These are phyloP conservation scores for Battus philenor DNA, from an alignment of 1,140 invertebrate genomes.

Conservation along the genomic window DNA sequence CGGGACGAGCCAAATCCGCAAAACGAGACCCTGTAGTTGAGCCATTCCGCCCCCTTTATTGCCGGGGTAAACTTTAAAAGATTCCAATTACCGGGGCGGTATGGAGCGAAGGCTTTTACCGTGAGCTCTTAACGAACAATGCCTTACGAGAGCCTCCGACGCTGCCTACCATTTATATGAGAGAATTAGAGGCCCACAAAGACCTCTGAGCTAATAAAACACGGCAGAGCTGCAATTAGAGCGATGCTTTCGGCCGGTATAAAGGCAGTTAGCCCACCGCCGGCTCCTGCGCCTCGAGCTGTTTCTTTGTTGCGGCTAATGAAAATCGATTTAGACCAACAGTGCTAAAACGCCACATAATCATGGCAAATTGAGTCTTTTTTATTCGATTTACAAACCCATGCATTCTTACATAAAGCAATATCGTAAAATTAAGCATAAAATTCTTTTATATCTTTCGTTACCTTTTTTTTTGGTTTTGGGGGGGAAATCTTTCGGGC, in stretches of 20 bases:
- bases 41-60: conserved; percentile 43
- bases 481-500: no score
- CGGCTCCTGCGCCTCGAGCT: conserved; percentile 7
- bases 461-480: no score
- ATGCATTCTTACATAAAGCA: no score
- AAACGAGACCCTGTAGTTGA: conserved; percentile 20
- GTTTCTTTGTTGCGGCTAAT: conserved; percentile 12
- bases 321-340: conserved; percentile 14
- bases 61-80: conserved; percentile 66
- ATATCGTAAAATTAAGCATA: no score
- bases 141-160: conserved; percentile 39
- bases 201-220: conserved; percentile 39
- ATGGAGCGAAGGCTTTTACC: conserved; percentile 21
- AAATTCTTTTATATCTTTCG: no score
- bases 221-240: conserved; percentile 34
- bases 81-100: conserved; percentile 51
- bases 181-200: conserved; percentile 43
- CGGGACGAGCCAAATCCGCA: conserved; percentile 3
- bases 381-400: no score
- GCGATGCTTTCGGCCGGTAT: conserved; percentile 15
- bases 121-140: conserved; percentile 46
- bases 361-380: no score
- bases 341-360: no score
- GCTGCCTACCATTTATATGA: conserved; percentile 48
- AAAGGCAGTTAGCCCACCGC: conserved; percentile 12